phyloP scores from a whole-genome alignment of 2,888 invertebrate species.

The Troides aeacus region DNA sequence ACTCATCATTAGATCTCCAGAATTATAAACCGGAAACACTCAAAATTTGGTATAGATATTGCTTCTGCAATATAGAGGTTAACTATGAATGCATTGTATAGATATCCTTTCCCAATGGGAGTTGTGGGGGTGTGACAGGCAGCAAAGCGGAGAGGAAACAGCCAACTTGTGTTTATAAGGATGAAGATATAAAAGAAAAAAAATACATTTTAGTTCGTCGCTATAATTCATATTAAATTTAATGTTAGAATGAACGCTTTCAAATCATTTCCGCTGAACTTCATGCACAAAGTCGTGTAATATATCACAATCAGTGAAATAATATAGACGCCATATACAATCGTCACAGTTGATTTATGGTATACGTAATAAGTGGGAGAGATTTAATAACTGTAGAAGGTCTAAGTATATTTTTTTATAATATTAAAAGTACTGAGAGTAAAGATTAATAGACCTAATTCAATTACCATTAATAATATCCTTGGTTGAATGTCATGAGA shows the following conservation, averaged over 20 bases:
- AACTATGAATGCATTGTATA: too few relatives aligned
- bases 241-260: slow-evolving; percentile 6
- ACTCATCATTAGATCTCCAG: too few relatives aligned
- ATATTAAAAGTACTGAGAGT: neutral
- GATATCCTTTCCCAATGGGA: too few relatives aligned
- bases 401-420: slow-evolving; percentile 3
- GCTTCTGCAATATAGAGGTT: too few relatives aligned
- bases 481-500: neutral
- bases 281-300: slow-evolving; percentile 42
- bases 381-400: slow-evolving; percentile 2
- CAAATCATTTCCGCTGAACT: slow-evolving; percentile 29
- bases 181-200: neutral
- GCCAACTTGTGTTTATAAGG: too few relatives aligned
- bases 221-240: slow-evolving; percentile 4
- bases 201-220: too few relatives aligned
- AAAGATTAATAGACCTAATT: neutral
- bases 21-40: too few relatives aligned
- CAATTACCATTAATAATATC: neutral
- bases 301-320: slow-evolving; percentile 60
- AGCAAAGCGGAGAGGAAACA: too few relatives aligned
- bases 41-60: too few relatives aligned
- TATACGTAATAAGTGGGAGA: slow-evolving; percentile 28
- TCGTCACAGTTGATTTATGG: slow-evolving; percentile 36
- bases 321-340: slow-evolving; percentile 41
- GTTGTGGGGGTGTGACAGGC: too few relatives aligned